Conservation (phyloP, 2,797 vertebrate genomes). For the Rachycentron canadum region DNA sequence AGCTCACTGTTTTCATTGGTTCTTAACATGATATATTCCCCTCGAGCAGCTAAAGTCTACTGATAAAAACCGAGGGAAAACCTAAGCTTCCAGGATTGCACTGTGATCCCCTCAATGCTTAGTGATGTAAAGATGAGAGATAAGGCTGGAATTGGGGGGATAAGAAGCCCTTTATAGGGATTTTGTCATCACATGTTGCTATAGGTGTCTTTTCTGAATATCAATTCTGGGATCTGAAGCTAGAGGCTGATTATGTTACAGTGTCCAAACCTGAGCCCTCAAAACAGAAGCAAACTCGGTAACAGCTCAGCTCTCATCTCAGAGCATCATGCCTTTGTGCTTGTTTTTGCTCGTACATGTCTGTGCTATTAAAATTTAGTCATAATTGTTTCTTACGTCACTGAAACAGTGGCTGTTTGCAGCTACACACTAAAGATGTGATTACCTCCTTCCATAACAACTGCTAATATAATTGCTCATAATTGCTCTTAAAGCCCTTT, state of each 20-base stretch:
- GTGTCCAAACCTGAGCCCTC: conserved; percentile 20
- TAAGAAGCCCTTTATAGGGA: conserved; percentile 70
- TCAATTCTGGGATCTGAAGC: conserved; percentile 67
- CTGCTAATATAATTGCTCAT: conserved; percentile 90
- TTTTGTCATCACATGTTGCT: conserved; percentile 61
- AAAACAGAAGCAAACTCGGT: conserved; percentile 26
- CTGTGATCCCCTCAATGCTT: conserved; percentile 73
- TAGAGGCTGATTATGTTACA: conserved; percentile 52
- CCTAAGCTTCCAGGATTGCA: conserved; percentile 70
- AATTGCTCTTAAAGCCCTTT: conserved; percentile 92
- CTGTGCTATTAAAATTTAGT: not conserved
- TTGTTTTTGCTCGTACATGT: not conserved
- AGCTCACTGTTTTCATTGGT: conserved; percentile 34
- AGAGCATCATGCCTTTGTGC: not conserved
- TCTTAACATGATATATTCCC: conserved; percentile 48
- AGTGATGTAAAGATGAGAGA: conserved; percentile 75
- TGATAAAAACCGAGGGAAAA: conserved; percentile 65
- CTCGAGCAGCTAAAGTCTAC: conserved; percentile 33
- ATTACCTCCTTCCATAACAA: conserved; percentile 84
- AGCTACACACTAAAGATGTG: conserved; percentile 85
- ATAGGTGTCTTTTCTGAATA: conserved; percentile 67
- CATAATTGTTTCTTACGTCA: conserved; percentile 27
- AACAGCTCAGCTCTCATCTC: conserved; percentile 2
- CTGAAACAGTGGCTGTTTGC: conserved; percentile 75
- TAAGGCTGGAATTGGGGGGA: conserved; percentile 72